These are phyloP conservation scores for Eulemur albifrons DNA, from an alignment of 2,797 vertebrate genomes.

Conservation along the genomic window DNA sequence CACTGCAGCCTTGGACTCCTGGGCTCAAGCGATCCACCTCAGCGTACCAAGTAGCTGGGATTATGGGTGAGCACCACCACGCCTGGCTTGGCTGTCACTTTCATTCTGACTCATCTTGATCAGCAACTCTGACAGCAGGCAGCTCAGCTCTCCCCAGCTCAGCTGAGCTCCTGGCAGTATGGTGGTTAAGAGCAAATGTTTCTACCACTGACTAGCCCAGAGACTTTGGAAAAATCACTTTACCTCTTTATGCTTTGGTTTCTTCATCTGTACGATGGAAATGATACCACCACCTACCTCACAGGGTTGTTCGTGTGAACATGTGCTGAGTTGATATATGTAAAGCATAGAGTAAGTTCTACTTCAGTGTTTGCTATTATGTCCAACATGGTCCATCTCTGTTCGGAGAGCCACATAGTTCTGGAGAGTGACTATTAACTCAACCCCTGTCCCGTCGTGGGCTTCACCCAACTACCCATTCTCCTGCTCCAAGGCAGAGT, in stretches of 20 bases:
- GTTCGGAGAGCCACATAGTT: background rate
- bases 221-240: background rate
- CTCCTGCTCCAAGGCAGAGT: background rate
- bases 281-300: background rate
- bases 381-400: background rate
- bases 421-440: background rate
- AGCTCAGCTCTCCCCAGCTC: background rate
- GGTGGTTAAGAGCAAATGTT: background rate
- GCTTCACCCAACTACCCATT: background rate
- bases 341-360: background rate
- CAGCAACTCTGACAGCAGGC: background rate
- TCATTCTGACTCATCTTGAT: background rate
- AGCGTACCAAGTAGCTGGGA: no score
- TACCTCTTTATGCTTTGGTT: background rate
- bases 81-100: background rate
- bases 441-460: background rate
- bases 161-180: background rate
- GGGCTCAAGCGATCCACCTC: no score
- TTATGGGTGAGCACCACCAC: no score
- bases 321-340: background rate
- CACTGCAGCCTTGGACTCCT: no score
- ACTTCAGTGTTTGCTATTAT: background rate
- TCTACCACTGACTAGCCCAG: background rate
- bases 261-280: background rate
- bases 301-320: background rate